Base-by-base conservation (phyloP, 2,888 invertebrate species). In the Plusia festucae region DNA sequence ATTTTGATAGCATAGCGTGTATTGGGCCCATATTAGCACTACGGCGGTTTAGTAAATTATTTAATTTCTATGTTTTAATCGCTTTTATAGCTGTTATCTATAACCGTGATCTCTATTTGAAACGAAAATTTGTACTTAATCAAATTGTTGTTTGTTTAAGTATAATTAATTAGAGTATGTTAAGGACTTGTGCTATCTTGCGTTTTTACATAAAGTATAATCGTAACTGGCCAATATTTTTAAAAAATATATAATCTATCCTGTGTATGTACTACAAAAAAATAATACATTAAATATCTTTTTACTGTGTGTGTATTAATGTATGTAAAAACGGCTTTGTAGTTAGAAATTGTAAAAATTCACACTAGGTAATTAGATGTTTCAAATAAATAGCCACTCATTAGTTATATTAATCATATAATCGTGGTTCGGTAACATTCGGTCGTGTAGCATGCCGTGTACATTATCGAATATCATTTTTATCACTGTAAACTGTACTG, bases 331-430 rank as follows among this genome's bases (percentile, higher is more conserved):
- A 88, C 84, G 81, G 91, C 91, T 92, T 91, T 73, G 81, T 91
- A 92, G 88, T 85, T 90, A 91, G 87, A 88, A 82, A 87, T 86
- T 91, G 88, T 90, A 90, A 87, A 88, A 86, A 85, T 80, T 86
- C 85, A 88, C 83, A 78, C 66, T 85, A 86, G 83, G 74, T 76
- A 73, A 78, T 78, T 90, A 89, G 88, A 83, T 87, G 90, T 89
- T 89, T 82, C 81, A 77, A 81, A 77, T 74, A 70, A 79, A 83
- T 86, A 87, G 79, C 69, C 73, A 76, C 79, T 78, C 76, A 80
- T 78, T 81, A 75, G 70, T 76, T 73, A 66, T 77, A 72, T 68
- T 68, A 79, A 65, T 71, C 76, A 73, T 81, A 68, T 73, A 68
- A 55, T 74, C 74, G 61, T 52, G 60, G 68, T 65, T 68, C 64